phyloP scores from a whole-genome alignment of 2,888 invertebrate species.

The Tinea semifulvella region DNA sequence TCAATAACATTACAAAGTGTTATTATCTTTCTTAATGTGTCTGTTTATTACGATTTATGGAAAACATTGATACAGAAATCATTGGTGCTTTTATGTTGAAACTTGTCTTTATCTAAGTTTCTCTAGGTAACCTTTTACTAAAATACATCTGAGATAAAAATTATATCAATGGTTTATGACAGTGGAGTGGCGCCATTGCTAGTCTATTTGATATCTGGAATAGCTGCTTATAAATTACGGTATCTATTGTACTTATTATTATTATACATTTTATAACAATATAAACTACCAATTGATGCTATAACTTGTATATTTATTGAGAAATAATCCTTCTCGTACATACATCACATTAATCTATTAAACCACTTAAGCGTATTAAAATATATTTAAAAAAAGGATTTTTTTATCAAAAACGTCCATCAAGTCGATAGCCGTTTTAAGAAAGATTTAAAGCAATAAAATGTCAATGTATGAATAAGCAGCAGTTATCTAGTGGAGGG shows the following conservation, averaged over 20 bases:
- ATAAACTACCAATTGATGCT: conserved; percentile 1
- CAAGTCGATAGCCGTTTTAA: background rate
- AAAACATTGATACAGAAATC: too few relatives aligned
- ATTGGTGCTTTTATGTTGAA: conserved; percentile 7
- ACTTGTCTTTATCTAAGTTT: conserved; percentile 4
- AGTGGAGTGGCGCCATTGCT: conserved; percentile 4
- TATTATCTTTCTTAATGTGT: conserved; percentile 9
- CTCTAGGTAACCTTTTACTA: background rate
- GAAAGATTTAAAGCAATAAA: conserved; percentile 5
- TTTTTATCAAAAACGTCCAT: background rate
- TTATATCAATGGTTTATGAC: conserved; percentile 1
- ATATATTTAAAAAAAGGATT: background rate
- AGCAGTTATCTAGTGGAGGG: background rate
- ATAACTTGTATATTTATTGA: background rate
- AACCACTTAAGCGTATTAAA: background rate
- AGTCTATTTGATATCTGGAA: conserved; percentile 3
- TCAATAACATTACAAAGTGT: background rate
- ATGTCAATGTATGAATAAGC: conserved; percentile 8
- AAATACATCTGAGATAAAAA: background rate
- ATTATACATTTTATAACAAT: background rate
- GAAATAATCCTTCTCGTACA: background rate
- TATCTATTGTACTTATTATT: conserved; percentile 6
- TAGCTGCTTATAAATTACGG: background rate
- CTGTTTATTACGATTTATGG: background rate
- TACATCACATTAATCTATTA: conserved; percentile 3